These are phyloP conservation scores for Gandaritis pyraliata DNA, from an alignment of 2,888 invertebrate genomes.

Conservation along the genomic window DNA sequence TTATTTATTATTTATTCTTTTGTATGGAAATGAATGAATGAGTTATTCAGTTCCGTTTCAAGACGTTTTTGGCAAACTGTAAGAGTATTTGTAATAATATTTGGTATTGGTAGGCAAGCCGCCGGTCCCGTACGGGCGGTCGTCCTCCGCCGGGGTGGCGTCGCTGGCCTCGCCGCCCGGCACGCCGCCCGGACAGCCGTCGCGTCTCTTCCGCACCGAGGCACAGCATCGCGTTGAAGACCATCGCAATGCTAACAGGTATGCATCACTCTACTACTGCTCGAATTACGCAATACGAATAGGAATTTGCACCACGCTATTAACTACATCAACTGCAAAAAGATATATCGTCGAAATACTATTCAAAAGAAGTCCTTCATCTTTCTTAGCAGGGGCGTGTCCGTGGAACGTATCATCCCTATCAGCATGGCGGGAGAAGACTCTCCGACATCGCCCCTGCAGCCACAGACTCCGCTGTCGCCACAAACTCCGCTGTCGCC, in stretches of 20 bases:
- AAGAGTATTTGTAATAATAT: too few relatives aligned
- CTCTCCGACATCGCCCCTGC: slow-evolving; percentile 45
- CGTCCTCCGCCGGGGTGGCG: slow-evolving; percentile 82
- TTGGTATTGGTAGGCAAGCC: slow-evolving; percentile 82
- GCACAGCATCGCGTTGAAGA: slow-evolving; percentile 79
- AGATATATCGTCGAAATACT: too few relatives aligned
- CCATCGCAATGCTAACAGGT: slow-evolving; percentile 68
- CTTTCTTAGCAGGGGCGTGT: slow-evolving; percentile 66
- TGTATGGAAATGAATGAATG: too few relatives aligned
- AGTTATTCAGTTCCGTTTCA: too few relatives aligned
- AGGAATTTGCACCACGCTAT: too few relatives aligned
- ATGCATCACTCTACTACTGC: neutral
- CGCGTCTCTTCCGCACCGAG: slow-evolving; percentile 75
- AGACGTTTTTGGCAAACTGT: too few relatives aligned
- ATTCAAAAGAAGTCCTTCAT: neutral
- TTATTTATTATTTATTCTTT: too few relatives aligned
- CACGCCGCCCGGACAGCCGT: slow-evolving; percentile 62
- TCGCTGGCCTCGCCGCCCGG: slow-evolving; percentile 66
- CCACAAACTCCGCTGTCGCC: slow-evolving; percentile 40
- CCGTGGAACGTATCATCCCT: slow-evolving; percentile 81
- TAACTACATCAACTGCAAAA: too few relatives aligned
- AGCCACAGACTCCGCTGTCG: slow-evolving; percentile 40
- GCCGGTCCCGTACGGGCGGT: slow-evolving; percentile 88
- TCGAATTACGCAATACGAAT: too few relatives aligned
- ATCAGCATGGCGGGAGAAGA: slow-evolving; percentile 69